Conservation (phyloP, 2,888 invertebrate genomes). For the Lasioglossum morio region DNA sequence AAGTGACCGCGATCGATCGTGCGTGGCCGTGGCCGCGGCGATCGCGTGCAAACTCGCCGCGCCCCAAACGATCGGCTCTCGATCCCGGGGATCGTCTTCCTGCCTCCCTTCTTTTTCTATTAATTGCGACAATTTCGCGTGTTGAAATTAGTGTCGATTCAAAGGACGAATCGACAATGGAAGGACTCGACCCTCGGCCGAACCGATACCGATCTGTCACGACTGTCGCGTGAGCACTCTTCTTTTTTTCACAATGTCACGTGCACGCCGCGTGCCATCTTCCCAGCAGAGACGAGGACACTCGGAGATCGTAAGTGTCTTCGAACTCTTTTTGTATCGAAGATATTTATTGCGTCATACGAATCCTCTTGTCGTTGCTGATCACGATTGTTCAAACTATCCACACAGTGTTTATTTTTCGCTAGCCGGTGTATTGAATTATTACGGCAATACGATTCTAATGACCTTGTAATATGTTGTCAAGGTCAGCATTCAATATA, state of each 20-base stretch:
- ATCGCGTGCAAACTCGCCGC: conserved; percentile 20
- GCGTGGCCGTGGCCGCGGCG: conserved; percentile 12
- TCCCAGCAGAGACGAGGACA: neutral
- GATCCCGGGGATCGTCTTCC: neutral
- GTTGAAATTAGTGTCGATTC: neutral
- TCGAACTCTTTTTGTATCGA: neutral
- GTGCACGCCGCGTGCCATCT: conserved; percentile 13
- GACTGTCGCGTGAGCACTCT: neutral
- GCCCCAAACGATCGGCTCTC: neutral
- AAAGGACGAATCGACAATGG: neutral
- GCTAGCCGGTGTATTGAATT: neutral
- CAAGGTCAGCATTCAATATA: too few relatives aligned
- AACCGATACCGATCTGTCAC: conserved; percentile 3
- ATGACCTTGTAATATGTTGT: too few relatives aligned
- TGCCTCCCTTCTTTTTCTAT: neutral
- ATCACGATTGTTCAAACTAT: neutral
- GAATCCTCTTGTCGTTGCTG: neutral
- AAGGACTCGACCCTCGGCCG: neutral
- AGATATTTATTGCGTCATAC: neutral
- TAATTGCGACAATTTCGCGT: conserved; percentile 28
- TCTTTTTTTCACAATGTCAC: neutral
- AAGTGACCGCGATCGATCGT: conserved; percentile 63
- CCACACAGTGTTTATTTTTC: neutral
- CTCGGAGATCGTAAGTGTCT: neutral
- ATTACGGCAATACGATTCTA: neutral